Conservation (phyloP, 2,113 vertebrate species). For the Blennius ocellaris region DNA sequence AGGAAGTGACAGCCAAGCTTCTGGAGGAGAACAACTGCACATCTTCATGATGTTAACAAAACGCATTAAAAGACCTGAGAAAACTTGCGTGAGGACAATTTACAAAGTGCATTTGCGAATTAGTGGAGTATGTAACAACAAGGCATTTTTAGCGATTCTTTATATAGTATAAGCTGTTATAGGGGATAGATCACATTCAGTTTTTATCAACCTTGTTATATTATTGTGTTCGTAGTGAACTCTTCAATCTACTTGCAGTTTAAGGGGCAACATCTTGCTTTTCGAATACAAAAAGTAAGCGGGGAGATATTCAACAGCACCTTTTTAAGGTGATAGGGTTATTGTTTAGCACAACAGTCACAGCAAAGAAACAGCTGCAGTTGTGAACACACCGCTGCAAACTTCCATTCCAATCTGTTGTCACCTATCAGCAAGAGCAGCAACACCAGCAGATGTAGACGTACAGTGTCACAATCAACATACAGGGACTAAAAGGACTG, state of each 20-base stretch:
- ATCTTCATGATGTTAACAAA: constrained; percentile 8
- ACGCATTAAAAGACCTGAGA: not conserved
- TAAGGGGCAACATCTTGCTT: not conserved
- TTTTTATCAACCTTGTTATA: not conserved
- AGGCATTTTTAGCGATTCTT: not conserved
- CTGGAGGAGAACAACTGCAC: constrained; percentile 50
- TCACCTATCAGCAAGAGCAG: not conserved
- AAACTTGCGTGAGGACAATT: not conserved
- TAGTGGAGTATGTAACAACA: not conserved
- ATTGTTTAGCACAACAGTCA: not conserved
- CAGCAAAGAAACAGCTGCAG: not conserved
- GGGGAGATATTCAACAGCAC: not conserved
- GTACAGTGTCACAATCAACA: not conserved
- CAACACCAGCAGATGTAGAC: not conserved
- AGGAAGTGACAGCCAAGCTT: constrained; percentile 68
- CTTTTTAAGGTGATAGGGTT: not conserved
- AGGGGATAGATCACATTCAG: not conserved
- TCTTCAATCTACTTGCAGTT: not conserved
- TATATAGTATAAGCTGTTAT: not conserved
- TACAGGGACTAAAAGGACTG: not conserved
- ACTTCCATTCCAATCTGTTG: not conserved
- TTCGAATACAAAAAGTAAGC: not conserved
- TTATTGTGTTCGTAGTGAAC: not conserved
- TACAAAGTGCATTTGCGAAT: not conserved
- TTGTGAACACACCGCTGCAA: not conserved